Evolutionary conservation across 1,140 invertebrate species (phyloP).

Genomic region (Medauroidea extradentata): DNA sequence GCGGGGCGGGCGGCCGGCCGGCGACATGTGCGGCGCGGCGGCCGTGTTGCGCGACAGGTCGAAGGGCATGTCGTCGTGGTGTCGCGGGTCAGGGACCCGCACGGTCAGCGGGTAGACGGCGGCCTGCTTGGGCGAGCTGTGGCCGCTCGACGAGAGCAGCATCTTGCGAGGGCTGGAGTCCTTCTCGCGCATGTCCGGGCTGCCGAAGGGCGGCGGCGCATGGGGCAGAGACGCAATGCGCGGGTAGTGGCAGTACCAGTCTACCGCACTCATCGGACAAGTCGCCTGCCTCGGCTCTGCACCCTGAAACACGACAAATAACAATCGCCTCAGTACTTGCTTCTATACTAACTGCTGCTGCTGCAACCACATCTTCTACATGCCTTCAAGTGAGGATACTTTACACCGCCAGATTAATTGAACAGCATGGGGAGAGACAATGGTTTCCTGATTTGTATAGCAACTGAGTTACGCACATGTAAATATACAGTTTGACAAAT

Average conservation of each 20-base stretch:
- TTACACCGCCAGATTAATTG: too few species aligned
- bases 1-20: constrained; percentile 41
- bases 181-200: constrained; percentile 67
- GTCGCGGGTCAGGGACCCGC: constrained; percentile 42
- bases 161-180: constrained; percentile 73
- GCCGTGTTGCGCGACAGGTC: constrained; percentile 50
- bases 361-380: too few species aligned
- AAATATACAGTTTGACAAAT: too few species aligned
- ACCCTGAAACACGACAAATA: constrained; percentile 2
- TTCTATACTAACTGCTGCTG: too few species aligned
- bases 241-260: constrained; percentile 35
- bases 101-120: constrained; percentile 62
- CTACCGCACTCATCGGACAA: constrained; percentile 31
- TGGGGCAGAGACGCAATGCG: constrained; percentile 21
- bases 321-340: too few species aligned
- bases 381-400: too few species aligned
- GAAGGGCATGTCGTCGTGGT: constrained; percentile 48
- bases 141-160: constrained; percentile 43
- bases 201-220: constrained; percentile 21
- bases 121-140: constrained; percentile 65
- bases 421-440: too few species aligned
- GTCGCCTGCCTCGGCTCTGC: not conserved
- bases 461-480: too few species aligned
- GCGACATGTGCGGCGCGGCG: constrained; percentile 22
- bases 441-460: too few species aligned